Evolutionary conservation across 2,113 vertebrate genomes (phyloP).

Genomic region (Apodemus sylvaticus): DNA sequence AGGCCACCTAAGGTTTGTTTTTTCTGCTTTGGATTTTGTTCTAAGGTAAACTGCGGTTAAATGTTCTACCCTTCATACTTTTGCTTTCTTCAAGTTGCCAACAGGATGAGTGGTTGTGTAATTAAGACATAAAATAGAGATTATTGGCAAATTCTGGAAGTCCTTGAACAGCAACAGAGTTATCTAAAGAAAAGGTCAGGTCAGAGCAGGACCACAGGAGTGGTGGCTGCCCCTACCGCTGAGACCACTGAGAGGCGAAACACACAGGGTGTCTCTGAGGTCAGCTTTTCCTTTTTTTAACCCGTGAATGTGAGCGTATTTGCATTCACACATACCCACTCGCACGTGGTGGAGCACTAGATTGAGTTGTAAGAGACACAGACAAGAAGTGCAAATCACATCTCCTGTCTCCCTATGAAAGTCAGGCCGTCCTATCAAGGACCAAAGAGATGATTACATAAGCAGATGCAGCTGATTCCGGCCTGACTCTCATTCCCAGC

Average conservation of each 20-base stretch:
- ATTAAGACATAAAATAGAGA: slow-evolving; percentile 51
- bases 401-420: slow-evolving; percentile 10
- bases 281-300: background rate
- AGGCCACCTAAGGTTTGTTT: background rate
- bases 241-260: background rate
- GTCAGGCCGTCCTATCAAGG: background rate
- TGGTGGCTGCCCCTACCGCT: background rate
- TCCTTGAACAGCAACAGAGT: background rate
- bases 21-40: slow-evolving; percentile 31
- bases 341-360: no score
- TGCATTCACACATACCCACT: background rate
- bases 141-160: background rate
- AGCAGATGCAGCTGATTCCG: background rate
- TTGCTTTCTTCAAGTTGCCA: slow-evolving; percentile 36
- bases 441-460: background rate
- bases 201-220: rapidly evolving
- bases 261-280: background rate
- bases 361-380: background rate
- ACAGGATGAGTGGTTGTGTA: background rate
- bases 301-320: background rate
- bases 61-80: slow-evolving; percentile 34
- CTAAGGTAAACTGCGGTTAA: slow-evolving; percentile 19
- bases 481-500: background rate
- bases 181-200: background rate
- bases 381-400: background rate